These are phyloP conservation scores for Diplosoma virens DNA, from an alignment of 23 tunicate species.

Conservation along the genomic window DNA sequence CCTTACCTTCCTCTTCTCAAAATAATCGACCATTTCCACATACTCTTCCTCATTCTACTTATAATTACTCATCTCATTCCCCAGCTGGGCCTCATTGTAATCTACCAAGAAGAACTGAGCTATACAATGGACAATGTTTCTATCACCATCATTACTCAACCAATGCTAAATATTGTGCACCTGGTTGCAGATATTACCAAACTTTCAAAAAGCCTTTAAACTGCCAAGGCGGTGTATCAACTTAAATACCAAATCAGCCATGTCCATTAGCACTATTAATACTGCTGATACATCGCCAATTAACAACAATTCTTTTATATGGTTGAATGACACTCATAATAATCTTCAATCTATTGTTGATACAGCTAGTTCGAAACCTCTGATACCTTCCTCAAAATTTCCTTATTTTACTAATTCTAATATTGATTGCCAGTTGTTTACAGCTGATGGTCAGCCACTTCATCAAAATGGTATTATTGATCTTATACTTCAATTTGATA, in stretches of 20 bases:
- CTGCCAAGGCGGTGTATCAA: slow-evolving; percentile 7
- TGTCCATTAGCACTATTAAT: not conserved
- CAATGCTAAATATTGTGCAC: slow-evolving; percentile 9
- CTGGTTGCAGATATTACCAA: not conserved
- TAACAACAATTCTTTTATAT: not conserved
- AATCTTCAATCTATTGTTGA: not conserved
- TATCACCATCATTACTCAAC: not conserved
- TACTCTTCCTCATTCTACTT: no score
- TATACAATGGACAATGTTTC: not conserved
- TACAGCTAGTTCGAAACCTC: slow-evolving; percentile 2
- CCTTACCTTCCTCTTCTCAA: not conserved
- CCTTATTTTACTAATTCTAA: not conserved
- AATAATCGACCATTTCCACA: no score
- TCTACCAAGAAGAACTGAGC: not conserved
- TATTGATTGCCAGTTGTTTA: not conserved
- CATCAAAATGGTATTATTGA: not conserved
- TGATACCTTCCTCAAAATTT: not conserved
- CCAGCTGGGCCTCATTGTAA: not conserved
- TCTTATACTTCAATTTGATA: not conserved
- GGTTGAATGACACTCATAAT: not conserved
- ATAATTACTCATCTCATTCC: no score
- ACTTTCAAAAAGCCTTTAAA: not conserved
- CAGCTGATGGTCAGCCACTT: slow-evolving; percentile 4
- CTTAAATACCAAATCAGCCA: not conserved
- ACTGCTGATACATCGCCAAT: slow-evolving; percentile 8